Base-by-base conservation (phyloP, 2,888 invertebrate genomes). In the Phrixothrix hirtus region DNA sequence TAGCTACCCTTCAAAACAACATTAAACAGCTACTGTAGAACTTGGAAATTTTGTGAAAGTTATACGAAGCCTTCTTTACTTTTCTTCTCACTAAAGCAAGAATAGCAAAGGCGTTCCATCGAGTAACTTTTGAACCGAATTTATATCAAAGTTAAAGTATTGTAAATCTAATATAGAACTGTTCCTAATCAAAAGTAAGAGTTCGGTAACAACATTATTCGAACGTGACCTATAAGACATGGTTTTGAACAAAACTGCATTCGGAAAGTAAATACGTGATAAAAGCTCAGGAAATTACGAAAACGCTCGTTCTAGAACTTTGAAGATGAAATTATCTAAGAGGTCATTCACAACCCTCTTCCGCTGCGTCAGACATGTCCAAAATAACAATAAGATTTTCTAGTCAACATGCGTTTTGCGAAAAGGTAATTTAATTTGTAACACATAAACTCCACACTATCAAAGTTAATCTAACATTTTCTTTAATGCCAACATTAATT, bases 121-220 rank as follows among this genome's bases (percentile, higher is more conserved):
- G 48, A 44, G 51, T 46, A 60, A 66, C 50, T 64, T 66, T 57
- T 55, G 58, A 64, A 65, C 61, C 55, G 59, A 64, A 66, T 66
- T 64, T 66, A 63, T 63, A 61, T 62, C 62, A 61, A 66, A 65
- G 64, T 64, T 66, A 58, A 65, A 63, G 65, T 60, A 66, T 61
- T 64, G 65, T 62, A 66, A 66, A 66, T 65, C 65, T 65, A 65
- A 65, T 65, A 65, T 63, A 59, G 60, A 62, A 63, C 63, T 58
- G 60, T 62, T 60, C 61, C 64, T 63, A 64, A 63, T 65, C 64
- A 63, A 60, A 62, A 64, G 61, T 61, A 62, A 60, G 62, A 63
- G 63, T 64, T 65, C 51, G 55, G 54, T 62, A 65, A 65, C 65
- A 55, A 34, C 41, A 57, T 64, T 63, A 61, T 47, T 31, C 37